These are phyloP conservation scores for Drosophila mimica DNA, from an alignment of 2,888 invertebrate species.

Conservation along the genomic window DNA sequence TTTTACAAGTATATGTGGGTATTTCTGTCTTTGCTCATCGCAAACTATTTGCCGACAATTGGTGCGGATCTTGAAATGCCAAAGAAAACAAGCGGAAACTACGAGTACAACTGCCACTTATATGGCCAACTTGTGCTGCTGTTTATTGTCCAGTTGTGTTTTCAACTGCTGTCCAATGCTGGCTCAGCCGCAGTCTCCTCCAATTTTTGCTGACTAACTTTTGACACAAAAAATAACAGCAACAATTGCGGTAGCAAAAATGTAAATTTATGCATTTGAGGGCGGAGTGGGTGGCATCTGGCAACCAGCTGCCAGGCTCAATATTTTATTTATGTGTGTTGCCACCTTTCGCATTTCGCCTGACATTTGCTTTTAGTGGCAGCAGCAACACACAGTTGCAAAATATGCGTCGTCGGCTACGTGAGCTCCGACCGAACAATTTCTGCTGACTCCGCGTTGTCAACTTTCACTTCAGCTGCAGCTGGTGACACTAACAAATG, in stretches of 20 bases:
- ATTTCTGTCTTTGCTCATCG: slow-evolving; percentile 51
- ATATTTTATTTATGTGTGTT: slow-evolving; percentile 74
- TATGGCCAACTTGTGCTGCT: slow-evolving; percentile 47
- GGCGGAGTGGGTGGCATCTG: slow-evolving; percentile 6
- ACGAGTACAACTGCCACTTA: slow-evolving; percentile 13
- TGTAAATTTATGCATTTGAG: slow-evolving; percentile 70
- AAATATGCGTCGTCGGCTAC: slow-evolving; percentile 57
- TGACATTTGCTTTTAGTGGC: slow-evolving; percentile 65
- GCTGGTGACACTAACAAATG: slow-evolving; percentile 57
- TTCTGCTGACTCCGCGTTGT: slow-evolving; percentile 76
- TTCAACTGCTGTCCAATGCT: background rate
- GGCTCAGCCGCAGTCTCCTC: background rate
- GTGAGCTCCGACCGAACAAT: slow-evolving; percentile 64
- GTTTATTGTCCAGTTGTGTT: slow-evolving; percentile 39
- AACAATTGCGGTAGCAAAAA: slow-evolving; percentile 38
- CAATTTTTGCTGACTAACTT: slow-evolving; percentile 79
- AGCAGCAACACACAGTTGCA: slow-evolving; percentile 39
- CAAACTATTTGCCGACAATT: slow-evolving; percentile 60
- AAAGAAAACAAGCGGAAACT: slow-evolving; percentile 32
- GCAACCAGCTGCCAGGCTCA: slow-evolving; percentile 55
- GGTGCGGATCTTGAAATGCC: slow-evolving; percentile 35
- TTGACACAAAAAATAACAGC: slow-evolving; percentile 26
- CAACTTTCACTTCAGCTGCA: slow-evolving; percentile 79
- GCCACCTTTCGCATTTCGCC: slow-evolving; percentile 68
- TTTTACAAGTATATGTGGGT: slow-evolving; percentile 9